Evolutionary conservation across 2,797 vertebrate genomes (phyloP).

Genomic region (Propithecus perrieri): DNA sequence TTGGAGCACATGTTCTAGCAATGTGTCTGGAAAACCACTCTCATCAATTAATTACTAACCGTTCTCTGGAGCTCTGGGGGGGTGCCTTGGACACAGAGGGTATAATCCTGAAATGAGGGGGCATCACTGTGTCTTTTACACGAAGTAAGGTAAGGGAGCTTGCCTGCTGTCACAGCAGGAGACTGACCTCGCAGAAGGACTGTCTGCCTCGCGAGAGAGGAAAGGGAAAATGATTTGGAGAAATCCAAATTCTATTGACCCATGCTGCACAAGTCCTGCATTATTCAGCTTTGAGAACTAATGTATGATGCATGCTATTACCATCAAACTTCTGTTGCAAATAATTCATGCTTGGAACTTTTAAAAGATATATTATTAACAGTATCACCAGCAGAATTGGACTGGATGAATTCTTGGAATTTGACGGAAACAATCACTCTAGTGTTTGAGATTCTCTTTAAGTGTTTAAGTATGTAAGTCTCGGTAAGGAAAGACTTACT

Average conservation of each 20-base stretch:
- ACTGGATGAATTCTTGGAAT: constrained; percentile 58
- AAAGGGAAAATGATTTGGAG: constrained; percentile 66
- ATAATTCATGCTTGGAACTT: constrained; percentile 78
- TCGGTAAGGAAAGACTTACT: neutral
- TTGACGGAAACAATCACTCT: constrained; percentile 49
- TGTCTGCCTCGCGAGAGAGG: neutral
- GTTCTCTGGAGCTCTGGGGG: neutral
- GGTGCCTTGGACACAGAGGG: neutral
- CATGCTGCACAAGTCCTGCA: constrained; percentile 21
- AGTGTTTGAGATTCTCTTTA: constrained; percentile 38
- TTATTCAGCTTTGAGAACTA: constrained; percentile 77
- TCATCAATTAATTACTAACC: constrained; percentile 69
- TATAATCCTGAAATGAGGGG: neutral
- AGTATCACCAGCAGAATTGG: constrained; percentile 51
- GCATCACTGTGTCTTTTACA: neutral
- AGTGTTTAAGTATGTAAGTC: constrained; percentile 42
- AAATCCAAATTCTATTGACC: constrained; percentile 73
- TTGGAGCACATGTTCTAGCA: neutral
- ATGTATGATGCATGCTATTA: constrained; percentile 73
- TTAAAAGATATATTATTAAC: constrained; percentile 75
- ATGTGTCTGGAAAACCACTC: constrained; percentile 45
- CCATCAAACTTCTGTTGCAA: constrained; percentile 74
- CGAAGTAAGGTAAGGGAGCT: neutral
- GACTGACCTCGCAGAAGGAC: neutral
- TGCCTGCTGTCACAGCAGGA: neutral